Conservation (phyloP, 2,797 vertebrate genomes). For the Agapornis canus region DNA sequence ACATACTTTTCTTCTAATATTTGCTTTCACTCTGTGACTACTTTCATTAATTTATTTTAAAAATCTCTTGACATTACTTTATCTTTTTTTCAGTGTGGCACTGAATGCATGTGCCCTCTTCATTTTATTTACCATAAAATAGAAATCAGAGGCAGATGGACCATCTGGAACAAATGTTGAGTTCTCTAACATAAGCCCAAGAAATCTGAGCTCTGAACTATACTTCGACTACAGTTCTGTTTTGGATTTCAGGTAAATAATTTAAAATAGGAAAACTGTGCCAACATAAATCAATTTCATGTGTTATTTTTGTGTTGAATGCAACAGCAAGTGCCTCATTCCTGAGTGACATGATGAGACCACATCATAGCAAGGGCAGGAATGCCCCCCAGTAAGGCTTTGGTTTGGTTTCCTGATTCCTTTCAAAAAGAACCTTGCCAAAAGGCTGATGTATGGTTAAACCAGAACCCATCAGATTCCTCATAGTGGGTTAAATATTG, state of each 20-base stretch:
- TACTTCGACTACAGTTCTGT: slow-evolving; percentile 51
- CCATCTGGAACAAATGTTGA: slow-evolving; percentile 63
- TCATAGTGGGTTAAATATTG: neutral
- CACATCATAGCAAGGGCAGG: slow-evolving; percentile 50
- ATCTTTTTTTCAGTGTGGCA: neutral
- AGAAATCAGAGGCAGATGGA: slow-evolving; percentile 54
- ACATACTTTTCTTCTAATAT: neutral
- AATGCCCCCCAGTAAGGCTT: slow-evolving; percentile 49
- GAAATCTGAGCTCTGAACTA: slow-evolving; percentile 57
- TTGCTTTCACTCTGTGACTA: neutral
- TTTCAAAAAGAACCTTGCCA: slow-evolving; percentile 50
- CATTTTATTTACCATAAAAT: slow-evolving; percentile 52
- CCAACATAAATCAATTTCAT: slow-evolving; percentile 73
- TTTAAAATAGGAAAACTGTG: slow-evolving; percentile 59
- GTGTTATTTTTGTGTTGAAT: slow-evolving; percentile 63
- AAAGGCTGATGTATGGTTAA: slow-evolving; percentile 56
- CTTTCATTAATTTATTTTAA: slow-evolving; percentile 15
- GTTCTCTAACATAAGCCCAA: neutral
- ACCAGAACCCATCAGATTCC: slow-evolving; percentile 45
- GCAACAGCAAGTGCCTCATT: slow-evolving; percentile 67
- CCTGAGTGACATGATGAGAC: slow-evolving; percentile 68
- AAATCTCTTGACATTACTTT: neutral
- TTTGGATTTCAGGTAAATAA: slow-evolving; percentile 74
- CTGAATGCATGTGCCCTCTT: neutral
- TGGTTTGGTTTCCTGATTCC: slow-evolving; percentile 32